Base-by-base conservation (phyloP, 2,888 invertebrate genomes). In the Ptychoptera albimana region DNA sequence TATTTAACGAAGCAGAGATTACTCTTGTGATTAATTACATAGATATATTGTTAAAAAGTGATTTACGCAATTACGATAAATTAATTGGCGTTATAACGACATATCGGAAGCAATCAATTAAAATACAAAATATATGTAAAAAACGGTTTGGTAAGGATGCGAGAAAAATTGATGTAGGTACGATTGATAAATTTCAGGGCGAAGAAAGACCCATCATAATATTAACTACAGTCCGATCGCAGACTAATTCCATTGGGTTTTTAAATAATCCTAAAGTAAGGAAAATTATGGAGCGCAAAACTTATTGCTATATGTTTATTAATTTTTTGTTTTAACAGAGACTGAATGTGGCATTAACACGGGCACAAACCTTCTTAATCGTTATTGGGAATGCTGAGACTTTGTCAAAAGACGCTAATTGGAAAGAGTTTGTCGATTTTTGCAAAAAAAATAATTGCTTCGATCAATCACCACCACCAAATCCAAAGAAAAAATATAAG, bases 321-420 rank as follows among this genome's bases (percentile, higher is more conserved):
- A 23, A 23, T 23, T 23, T 23, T 23, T 23, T 23, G 23, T 23
- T 23, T 23, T 23, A 36, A 35, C 35, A 43, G 13, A 36, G 43
- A 10, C 30, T 43, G 9, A 43, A 43, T 30, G 43, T 43, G 2
- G 43, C 43, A n/a, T 43, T 43, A 30, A 43, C 43, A 12, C 16
- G 43, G 12, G 43, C 43, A 14, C 35, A 43, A 35, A 30, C 37
- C 7, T 29, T 43, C 8, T 13, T 43, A 23, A 43, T 43, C 11
- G 43, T 43, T 2, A 29, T 43, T 37, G 43, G 43, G 6, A 43
- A 43, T 31, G 15, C 37, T 2, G 43, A 43, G 13, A 43, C 43
- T 10, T 35, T 43, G 3, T 7, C n/a, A 12, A 23, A 29, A 15
- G 37, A 37, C 13, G 12, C 35, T 11, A 29, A 36, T 11, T 43